phyloP scores from a whole-genome alignment of 2,113 vertebrate species.

The Caranx ignobilis region DNA sequence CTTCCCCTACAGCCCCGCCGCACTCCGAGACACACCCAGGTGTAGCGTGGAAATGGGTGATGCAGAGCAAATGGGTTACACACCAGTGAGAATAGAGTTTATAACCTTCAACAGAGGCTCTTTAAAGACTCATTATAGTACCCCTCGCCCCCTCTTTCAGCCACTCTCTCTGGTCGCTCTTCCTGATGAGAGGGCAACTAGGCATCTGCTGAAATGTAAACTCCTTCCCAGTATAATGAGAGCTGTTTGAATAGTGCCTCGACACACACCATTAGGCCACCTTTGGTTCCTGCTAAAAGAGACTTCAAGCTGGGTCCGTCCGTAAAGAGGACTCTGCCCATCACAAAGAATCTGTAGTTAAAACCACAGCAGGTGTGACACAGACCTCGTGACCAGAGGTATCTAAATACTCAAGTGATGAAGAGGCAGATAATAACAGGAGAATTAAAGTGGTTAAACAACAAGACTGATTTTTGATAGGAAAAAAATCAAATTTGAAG shows the following conservation, averaged over 20 bases:
- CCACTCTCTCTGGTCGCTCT: constrained; percentile 21
- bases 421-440: constrained; percentile 1
- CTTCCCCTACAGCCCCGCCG: constrained; percentile 1
- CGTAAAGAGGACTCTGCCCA: constrained; percentile 49
- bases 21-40: constrained; percentile 43
- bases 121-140: constrained; percentile 70
- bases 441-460: background rate
- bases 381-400: constrained; percentile 22
- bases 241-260: constrained; percentile 62
- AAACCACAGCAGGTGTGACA: constrained; percentile 50
- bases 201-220: constrained; percentile 67
- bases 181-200: constrained; percentile 22
- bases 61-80: constrained; percentile 65
- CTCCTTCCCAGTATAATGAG: constrained; percentile 55
- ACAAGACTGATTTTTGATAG: constrained; percentile 18
- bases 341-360: constrained; percentile 37
- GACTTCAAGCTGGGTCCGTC: constrained; percentile 52
- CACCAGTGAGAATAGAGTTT: constrained; percentile 54
- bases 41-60: constrained; percentile 43
- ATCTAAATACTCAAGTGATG: background rate
- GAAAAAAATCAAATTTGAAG: background rate
- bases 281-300: constrained; percentile 63
- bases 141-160: background rate
- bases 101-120: constrained; percentile 55
- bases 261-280: constrained; percentile 68